Percentiles rank a stretch among this genome's conserved stretches.
Conservation (phyloP, 2,888 invertebrate genomes). For the Acanthosepion pharaonis region DNA sequence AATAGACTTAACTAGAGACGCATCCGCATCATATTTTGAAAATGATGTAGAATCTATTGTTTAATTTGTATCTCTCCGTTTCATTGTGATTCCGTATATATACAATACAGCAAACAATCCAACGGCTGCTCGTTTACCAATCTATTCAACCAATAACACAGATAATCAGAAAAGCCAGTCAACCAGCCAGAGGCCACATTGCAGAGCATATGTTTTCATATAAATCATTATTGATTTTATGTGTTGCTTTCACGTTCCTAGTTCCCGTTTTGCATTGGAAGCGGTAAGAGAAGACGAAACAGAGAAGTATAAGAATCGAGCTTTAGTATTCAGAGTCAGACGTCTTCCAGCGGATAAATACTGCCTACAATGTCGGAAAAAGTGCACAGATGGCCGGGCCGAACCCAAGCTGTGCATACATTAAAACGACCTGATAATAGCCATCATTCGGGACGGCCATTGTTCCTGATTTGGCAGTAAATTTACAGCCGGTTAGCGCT, state of each 20-base stretch:
- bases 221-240: slow-evolving; percentile 33
- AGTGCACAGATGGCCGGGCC: background rate
- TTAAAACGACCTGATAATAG: background rate
- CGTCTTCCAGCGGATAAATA: slow-evolving; percentile 33
- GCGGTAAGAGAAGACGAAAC: background rate
- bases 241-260: background rate
- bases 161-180: background rate
- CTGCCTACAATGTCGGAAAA: background rate
- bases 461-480: background rate
- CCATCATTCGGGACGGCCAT: background rate
- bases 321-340: background rate
- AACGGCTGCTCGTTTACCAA: too few relatives aligned
- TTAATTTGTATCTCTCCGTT: too few relatives aligned
- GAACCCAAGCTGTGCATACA: slow-evolving; percentile 22
- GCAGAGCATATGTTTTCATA: slow-evolving; percentile 12
- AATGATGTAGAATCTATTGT: too few relatives aligned
- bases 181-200: slow-evolving; percentile 14
- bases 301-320: background rate
- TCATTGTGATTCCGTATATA: too few relatives aligned
- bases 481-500: background rate
- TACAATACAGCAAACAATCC: too few relatives aligned
- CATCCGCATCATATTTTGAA: too few relatives aligned
- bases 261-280: background rate
- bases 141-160: background rate
- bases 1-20: too few relatives aligned